Evolutionary conservation across 2,113 vertebrate genomes (phyloP), one percentile per base, ranked within the genome.

Genomic region (Panthera leo): DNA sequence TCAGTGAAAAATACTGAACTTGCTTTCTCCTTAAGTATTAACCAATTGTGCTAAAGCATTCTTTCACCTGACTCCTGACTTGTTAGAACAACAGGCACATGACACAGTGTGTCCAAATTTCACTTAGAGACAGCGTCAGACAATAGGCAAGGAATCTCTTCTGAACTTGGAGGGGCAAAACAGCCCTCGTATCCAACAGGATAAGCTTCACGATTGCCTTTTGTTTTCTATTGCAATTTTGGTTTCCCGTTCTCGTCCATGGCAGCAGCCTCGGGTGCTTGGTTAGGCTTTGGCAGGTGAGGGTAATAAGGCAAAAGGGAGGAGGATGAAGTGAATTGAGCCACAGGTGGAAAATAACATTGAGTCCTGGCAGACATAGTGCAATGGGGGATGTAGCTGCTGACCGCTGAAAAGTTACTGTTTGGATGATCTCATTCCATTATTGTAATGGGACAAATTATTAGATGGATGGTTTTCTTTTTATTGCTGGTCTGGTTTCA

Each of bases 391-490:
- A 91, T 61, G 91, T 29, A 61, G 45, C 42, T 3, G 10, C 7
- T 45, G 67, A 68, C 29, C 78, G 13, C 15, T 92, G 58, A 95
- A 97, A 96, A 91, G 84, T 88, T 93, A 90, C 70, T n/a, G 29
- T 97, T 87, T 79, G 45, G 25, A 75, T 90, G 75, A 97, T 61
- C 70, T 98, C n/a, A 15, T 96, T n/a, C 96, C 73, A 86, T 94
- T 85, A 96, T 94, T 82, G 29, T 92, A 94, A 97, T 63, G 11
- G 68, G 25, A 55, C 29, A 65, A 36, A 95, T 85, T 91, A 93
- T 97, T 83, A 68, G 90, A 85, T 65, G 39, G 55, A 58, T 65
- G 5, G 0, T 91, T 98, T 97, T 92, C 27, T 51, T 97, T 96
- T 96, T 94, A 90, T 89, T 90, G 27, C 71, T 94, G 65, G 78